Conservation (phyloP, 2,888 invertebrate genomes). For the Neuroscelio doddi region DNA sequence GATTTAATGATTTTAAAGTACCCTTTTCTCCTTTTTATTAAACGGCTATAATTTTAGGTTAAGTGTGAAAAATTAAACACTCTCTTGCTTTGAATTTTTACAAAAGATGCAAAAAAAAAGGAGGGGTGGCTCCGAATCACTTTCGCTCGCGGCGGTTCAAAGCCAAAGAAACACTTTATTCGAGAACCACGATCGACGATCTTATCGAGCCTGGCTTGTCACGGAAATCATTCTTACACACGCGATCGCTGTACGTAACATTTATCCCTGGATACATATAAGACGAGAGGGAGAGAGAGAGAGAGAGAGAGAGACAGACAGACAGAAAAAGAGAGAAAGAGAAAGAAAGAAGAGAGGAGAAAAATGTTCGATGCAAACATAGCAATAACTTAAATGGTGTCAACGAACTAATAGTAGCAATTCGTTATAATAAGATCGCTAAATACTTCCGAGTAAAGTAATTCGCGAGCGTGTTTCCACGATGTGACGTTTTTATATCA, state of each 20-base stretch:
- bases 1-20: no score
- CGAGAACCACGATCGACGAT: conserved; percentile 18
- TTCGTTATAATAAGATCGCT: conserved; percentile 34
- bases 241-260: conserved; percentile 9
- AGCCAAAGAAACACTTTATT: conserved; percentile 7
- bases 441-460: conserved; percentile 27
- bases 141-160: conserved; percentile 10
- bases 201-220: conserved; percentile 17
- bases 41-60: no score
- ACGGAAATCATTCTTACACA: conserved; percentile 23
- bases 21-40: no score
- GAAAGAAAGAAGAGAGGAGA: not conserved
- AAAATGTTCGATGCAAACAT: conserved; percentile 9
- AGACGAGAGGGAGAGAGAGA: not conserved
- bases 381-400: conserved; percentile 17
- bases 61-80: no score
- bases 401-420: conserved; percentile 31
- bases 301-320: not conserved
- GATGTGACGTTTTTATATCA: no score
- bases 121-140: not conserved
- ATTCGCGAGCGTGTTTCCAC: conserved; percentile 14
- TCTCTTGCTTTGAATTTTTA: not conserved
- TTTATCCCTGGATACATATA: conserved; percentile 10
- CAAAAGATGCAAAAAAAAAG: not conserved
- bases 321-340: not conserved